These are phyloP conservation scores for Drosophila mulleri DNA, from an alignment of 2,888 invertebrate species.

Conservation along the genomic window DNA sequence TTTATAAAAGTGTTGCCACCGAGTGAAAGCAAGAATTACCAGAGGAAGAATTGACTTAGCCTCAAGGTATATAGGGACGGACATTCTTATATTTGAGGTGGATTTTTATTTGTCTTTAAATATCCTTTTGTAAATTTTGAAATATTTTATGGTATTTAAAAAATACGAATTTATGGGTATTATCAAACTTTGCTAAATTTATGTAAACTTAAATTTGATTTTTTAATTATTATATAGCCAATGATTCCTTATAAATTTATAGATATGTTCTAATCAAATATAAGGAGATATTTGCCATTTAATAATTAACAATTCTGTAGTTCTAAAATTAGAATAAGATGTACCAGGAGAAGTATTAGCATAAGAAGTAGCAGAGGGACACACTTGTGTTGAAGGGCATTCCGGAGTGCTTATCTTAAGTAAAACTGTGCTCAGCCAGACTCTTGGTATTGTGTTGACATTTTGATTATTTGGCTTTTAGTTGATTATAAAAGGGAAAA, in stretches of 20 bases:
- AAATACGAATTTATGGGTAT: too few relatives aligned
- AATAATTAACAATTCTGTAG: not conserved
- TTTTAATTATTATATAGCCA: too few relatives aligned
- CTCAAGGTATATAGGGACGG: not conserved
- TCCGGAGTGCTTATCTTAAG: slow-evolving; percentile 14
- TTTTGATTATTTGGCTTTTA: slow-evolving; percentile 77
- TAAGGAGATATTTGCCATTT: not conserved
- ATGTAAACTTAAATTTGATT: too few relatives aligned
- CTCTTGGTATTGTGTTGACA: slow-evolving; percentile 63
- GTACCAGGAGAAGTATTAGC: too few relatives aligned
- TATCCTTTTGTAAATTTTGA: too few relatives aligned
- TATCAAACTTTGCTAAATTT: too few relatives aligned
- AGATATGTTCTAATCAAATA: too few relatives aligned
- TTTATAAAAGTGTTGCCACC: slow-evolving; percentile 26
- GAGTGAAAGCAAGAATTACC: not conserved
- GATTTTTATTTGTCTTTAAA: too few relatives aligned
- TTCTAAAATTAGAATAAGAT: not conserved
- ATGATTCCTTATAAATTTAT: too few relatives aligned
- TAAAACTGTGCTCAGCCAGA: slow-evolving; percentile 10
- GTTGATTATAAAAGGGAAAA: slow-evolving; percentile 68
- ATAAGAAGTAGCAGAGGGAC: not conserved
- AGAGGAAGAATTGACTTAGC: too few relatives aligned
- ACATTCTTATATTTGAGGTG: not conserved
- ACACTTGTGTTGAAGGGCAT: slow-evolving; percentile 18
- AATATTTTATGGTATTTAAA: too few relatives aligned